These are phyloP conservation scores for Babyrousa celebensis DNA, from an alignment of 2,797 vertebrate genomes.

Conservation along the genomic window DNA sequence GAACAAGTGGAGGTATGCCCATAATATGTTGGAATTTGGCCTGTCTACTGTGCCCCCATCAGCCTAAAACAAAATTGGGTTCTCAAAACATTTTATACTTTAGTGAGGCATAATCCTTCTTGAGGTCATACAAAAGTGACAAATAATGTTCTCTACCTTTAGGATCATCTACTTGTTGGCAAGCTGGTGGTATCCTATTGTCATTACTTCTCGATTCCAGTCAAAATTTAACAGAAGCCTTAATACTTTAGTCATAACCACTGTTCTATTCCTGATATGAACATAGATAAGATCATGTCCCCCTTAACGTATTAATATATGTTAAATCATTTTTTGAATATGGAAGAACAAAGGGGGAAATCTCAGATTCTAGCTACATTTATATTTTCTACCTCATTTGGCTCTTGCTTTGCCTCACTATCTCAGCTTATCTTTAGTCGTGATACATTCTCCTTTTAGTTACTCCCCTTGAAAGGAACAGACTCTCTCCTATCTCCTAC, in stretches of 20 bases:
- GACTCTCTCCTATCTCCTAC: not conserved
- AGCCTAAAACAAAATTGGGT: conserved; percentile 19
- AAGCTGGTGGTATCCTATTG: not conserved
- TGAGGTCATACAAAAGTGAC: not conserved
- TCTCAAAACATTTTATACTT: not conserved
- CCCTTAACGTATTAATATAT: not conserved
- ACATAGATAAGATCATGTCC: not conserved
- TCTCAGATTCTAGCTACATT: not conserved
- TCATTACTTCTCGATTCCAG: not conserved
- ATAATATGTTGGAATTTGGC: not conserved
- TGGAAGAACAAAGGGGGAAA: not conserved
- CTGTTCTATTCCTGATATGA: not conserved
- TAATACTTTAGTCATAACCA: not conserved
- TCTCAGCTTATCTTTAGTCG: conserved; percentile 14
- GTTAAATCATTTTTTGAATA: not conserved
- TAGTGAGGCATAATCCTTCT: not conserved
- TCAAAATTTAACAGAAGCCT: not conserved
- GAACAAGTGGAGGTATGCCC: not conserved
- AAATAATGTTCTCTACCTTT: not conserved
- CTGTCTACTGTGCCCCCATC: not conserved
- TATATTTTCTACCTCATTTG: conserved; percentile 3
- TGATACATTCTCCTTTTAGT: not conserved
- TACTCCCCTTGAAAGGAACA: not conserved
- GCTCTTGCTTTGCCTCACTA: not conserved
- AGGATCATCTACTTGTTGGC: not conserved